These are phyloP conservation scores for Diplogasteroides magnus DNA, from an alignment of 1,140 invertebrate species.

Conservation along the genomic window DNA sequence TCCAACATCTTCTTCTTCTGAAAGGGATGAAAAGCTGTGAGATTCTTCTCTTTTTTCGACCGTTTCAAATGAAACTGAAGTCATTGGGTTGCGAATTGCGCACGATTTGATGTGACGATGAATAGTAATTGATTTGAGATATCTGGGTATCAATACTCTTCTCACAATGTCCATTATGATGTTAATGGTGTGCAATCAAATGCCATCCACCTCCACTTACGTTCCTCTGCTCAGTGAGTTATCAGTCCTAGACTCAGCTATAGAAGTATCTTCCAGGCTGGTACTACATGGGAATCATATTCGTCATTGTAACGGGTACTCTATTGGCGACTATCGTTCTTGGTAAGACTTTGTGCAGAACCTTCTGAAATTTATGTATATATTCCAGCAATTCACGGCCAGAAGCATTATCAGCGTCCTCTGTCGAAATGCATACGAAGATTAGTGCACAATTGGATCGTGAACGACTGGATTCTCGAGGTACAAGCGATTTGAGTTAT, in stretches of 20 bases:
- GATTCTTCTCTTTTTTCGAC: no score
- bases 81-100: no score
- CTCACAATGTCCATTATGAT: constrained; percentile 52
- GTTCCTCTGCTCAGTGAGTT: constrained; percentile 49
- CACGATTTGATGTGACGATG: no score
- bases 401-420: constrained; percentile 32
- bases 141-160: constrained; percentile 52
- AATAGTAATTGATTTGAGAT: constrained; percentile 14
- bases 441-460: constrained; percentile 27
- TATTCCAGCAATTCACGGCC: constrained; percentile 21
- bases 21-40: constrained; percentile 50
- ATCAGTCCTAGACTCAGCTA: background rate
- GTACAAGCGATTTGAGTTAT: no score
- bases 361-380: constrained; percentile 19
- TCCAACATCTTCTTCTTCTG: constrained; percentile 45
- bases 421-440: constrained; percentile 24
- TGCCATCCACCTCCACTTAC: constrained; percentile 52
- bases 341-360: constrained; percentile 12
- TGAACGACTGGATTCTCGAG: constrained; percentile 20
- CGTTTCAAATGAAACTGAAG: no score
- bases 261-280: constrained; percentile 33
- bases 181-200: constrained; percentile 52
- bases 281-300: constrained; percentile 54
- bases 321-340: constrained; percentile 45
- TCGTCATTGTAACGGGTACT: constrained; percentile 51